Conservation (phyloP, 1,140 invertebrate genomes). For the Apis florea region DNA sequence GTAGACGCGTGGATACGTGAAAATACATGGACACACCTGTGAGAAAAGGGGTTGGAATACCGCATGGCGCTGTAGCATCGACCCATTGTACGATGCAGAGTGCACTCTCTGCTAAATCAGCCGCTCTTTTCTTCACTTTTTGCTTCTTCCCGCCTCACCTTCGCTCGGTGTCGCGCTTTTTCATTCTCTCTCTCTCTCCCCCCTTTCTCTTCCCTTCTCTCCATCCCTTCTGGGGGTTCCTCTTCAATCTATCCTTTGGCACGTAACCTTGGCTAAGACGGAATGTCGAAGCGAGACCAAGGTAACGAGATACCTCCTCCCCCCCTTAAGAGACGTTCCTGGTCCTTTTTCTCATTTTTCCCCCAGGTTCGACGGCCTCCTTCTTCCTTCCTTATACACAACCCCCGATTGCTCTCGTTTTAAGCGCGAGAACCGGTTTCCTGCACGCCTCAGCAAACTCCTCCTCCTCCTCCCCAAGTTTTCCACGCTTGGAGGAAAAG, state of each 20-base stretch:
- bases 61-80: conserved; percentile 30
- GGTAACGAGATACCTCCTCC: conserved; percentile 55
- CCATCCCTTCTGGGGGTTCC: conserved; percentile 1
- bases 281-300: conserved; percentile 38
- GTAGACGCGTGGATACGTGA: conserved; percentile 5
- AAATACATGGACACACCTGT: conserved; percentile 17
- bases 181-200: conserved; percentile 1
- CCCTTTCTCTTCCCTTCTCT: background rate
- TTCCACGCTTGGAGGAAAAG: background rate
- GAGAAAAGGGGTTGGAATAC: conserved; percentile 18
- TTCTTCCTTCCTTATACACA: background rate
- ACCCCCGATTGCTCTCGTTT: conserved; percentile 41
- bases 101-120: conserved; percentile 67
- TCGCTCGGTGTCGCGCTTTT: background rate
- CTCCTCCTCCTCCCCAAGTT: conserved; percentile 40
- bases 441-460: conserved; percentile 41
- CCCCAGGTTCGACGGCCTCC: background rate
- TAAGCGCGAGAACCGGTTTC: conserved; percentile 44
- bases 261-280: conserved; percentile 49
- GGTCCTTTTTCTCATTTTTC: background rate
- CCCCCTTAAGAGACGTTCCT: conserved; percentile 36
- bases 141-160: conserved; percentile 28
- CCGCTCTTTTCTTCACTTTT: conserved; percentile 49
- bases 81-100: conserved; percentile 56
- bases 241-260: conserved; percentile 36